phyloP scores from a whole-genome alignment of 2,888 invertebrate species.

The Tetropium fuscum region DNA sequence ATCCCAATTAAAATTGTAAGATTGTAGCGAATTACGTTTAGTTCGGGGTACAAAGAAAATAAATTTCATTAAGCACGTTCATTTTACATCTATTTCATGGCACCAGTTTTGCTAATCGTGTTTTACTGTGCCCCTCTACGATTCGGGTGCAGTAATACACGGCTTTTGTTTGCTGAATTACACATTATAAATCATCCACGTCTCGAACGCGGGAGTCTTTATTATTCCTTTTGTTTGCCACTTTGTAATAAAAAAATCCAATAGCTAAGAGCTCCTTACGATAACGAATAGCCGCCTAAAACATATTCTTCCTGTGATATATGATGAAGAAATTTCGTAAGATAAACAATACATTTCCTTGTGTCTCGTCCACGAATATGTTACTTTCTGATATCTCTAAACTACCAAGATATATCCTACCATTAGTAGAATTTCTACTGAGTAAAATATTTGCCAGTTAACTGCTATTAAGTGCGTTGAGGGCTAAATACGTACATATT shows the following conservation, averaged over 20 bases:
- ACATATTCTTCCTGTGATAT: no score
- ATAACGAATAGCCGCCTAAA: neutral
- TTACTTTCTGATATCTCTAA: no score
- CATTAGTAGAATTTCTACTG: no score
- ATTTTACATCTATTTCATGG: constrained; percentile 29
- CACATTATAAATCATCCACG: constrained; percentile 15
- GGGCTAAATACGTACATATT: no score
- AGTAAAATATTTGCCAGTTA: no score
- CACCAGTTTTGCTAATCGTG: constrained; percentile 30
- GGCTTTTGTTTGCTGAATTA: constrained; percentile 19
- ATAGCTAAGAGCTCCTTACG: neutral
- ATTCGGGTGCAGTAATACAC: constrained; percentile 9
- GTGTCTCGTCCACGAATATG: no score
- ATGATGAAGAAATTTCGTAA: no score
- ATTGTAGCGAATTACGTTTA: constrained; percentile 17
- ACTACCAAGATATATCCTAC: no score
- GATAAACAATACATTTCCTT: no score
- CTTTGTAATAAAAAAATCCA: neutral
- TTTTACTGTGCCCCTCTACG: constrained; percentile 27
- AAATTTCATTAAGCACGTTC: constrained; percentile 26
- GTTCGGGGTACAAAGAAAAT: constrained; percentile 25
- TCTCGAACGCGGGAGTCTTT: constrained; percentile 10
- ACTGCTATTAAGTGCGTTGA: no score
- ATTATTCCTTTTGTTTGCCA: constrained; percentile 6
- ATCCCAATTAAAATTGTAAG: constrained; percentile 29